phyloP scores from a whole-genome alignment of 2,888 invertebrate genomes.

The Drosophila subquinaria region DNA sequence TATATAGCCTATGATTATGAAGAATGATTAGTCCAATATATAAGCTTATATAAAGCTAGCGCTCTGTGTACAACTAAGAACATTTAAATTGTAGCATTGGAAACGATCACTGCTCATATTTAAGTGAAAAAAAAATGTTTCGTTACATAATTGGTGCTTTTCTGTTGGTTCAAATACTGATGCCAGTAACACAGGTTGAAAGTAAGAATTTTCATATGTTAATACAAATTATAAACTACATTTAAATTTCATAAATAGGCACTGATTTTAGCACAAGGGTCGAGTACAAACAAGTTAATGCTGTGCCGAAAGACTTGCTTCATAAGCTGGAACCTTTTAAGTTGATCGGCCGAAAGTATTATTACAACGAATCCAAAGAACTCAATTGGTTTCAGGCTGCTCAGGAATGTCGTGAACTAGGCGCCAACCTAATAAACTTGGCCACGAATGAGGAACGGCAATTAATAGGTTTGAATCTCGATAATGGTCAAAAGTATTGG shows the following conservation, averaged over 20 bases:
- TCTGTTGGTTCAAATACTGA: slow-evolving; percentile 11
- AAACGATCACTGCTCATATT: not conserved
- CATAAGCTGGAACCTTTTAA: slow-evolving; percentile 20
- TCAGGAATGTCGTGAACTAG: slow-evolving; percentile 37
- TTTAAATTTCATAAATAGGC: slow-evolving; percentile 6
- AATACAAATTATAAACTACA: not conserved
- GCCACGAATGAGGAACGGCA: slow-evolving; percentile 7
- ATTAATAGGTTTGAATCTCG: slow-evolving; percentile 9
- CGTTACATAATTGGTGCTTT: not conserved
- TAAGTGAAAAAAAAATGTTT: slow-evolving; percentile 17
- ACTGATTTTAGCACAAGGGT: slow-evolving; percentile 25
- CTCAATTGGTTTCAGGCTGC: slow-evolving; percentile 45
- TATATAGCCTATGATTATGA: not conserved
- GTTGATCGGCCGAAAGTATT: slow-evolving; percentile 30
- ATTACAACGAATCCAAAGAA: slow-evolving; percentile 17
- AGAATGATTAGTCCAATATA: not conserved
- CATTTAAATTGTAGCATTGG: not conserved
- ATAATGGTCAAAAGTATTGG: slow-evolving; percentile 33
- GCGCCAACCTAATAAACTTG: slow-evolving; percentile 31
- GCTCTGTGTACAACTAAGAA: not conserved
- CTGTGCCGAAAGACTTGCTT: slow-evolving; percentile 9
- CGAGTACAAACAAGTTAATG: slow-evolving; percentile 31
- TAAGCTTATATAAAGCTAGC: not conserved
- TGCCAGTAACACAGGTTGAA: slow-evolving; percentile 1
- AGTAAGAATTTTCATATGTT: slow-evolving; percentile 13